These are phyloP conservation scores for Salvelinus sp. DNA, from an alignment of 2,113 vertebrate genomes.

Conservation along the genomic window DNA sequence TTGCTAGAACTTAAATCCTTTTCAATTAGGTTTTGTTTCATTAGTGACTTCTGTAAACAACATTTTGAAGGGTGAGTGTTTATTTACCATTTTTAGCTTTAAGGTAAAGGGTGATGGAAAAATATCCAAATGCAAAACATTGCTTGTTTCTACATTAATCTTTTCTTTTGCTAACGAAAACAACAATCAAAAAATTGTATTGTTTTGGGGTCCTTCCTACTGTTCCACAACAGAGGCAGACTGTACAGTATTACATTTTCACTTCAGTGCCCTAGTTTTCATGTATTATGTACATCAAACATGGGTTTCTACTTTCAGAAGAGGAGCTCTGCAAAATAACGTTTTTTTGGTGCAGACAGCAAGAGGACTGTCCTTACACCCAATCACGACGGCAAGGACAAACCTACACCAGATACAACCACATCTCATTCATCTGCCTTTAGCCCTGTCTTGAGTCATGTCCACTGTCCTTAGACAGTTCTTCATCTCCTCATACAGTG, in stretches of 20 bases:
- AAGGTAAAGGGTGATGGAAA: constrained; percentile 70
- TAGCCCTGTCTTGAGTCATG: no score
- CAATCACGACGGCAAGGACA: constrained; percentile 2
- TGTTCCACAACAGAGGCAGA: constrained; percentile 45
- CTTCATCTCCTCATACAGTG: no score
- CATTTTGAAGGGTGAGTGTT: constrained; percentile 46
- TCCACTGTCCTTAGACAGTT: no score
- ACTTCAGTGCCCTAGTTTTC: constrained; percentile 55
- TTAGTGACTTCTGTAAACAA: constrained; percentile 40
- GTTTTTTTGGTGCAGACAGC: constrained; percentile 50
- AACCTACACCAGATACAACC: not conserved
- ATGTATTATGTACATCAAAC: constrained; percentile 62
- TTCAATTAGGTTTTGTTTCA: constrained; percentile 78
- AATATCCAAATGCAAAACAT: constrained; percentile 80
- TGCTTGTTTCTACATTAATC: constrained; percentile 83
- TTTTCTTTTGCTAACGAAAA: constrained; percentile 75
- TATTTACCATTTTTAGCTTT: constrained; percentile 72
- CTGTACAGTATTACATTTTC: constrained; percentile 56
- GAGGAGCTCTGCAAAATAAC: constrained; percentile 59
- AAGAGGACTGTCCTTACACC: constrained; percentile 46
- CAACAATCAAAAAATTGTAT: constrained; percentile 37
- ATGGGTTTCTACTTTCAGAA: constrained; percentile 61
- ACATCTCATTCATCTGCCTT: not conserved
- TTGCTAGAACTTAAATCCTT: constrained; percentile 71
- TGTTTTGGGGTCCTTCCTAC: constrained; percentile 38